These are phyloP conservation scores for Pseudopleuronectes americanus DNA, from an alignment of 2,797 vertebrate genomes.

Conservation along the genomic window DNA sequence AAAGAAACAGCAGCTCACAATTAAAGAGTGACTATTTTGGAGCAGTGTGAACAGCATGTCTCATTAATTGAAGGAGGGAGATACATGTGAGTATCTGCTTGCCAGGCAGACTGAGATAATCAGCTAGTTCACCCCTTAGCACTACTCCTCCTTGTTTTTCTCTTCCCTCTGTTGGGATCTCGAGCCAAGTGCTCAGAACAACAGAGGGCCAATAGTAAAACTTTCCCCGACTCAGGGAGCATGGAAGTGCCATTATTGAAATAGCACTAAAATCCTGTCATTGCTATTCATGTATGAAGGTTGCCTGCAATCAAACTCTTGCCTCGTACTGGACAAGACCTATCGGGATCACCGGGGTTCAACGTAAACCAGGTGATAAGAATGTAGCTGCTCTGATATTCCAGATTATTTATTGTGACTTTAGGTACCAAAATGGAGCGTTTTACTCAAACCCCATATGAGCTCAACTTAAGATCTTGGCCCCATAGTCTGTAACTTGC, in stretches of 20 bases:
- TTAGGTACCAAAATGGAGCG: neutral
- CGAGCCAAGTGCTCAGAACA: neutral
- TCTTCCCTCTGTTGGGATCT: neutral
- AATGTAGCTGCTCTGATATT: too few species aligned
- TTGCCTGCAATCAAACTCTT: neutral
- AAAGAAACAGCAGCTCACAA: slow-evolving; percentile 5
- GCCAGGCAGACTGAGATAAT: neutral
- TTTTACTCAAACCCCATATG: neutral
- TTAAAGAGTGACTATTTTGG: slow-evolving; percentile 3
- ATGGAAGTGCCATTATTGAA: neutral
- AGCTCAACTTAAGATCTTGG: neutral
- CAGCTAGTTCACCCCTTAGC: neutral
- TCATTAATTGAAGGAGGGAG: too few species aligned
- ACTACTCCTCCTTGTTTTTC: neutral
- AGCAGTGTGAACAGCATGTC: neutral
- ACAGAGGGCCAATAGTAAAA: neutral
- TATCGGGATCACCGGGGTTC: neutral
- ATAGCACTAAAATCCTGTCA: neutral
- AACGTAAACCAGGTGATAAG: too few species aligned
- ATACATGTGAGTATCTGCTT: neutral
- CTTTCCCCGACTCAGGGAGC: too few species aligned
- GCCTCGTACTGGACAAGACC: neutral
- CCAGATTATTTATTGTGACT: neutral
- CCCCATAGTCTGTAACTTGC: neutral
- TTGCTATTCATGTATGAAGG: neutral